Percentiles rank a stretch among this genome's conserved stretches.
Evolutionary conservation across 2,797 vertebrate genomes (phyloP).

Genomic region (Alcedo atthis): DNA sequence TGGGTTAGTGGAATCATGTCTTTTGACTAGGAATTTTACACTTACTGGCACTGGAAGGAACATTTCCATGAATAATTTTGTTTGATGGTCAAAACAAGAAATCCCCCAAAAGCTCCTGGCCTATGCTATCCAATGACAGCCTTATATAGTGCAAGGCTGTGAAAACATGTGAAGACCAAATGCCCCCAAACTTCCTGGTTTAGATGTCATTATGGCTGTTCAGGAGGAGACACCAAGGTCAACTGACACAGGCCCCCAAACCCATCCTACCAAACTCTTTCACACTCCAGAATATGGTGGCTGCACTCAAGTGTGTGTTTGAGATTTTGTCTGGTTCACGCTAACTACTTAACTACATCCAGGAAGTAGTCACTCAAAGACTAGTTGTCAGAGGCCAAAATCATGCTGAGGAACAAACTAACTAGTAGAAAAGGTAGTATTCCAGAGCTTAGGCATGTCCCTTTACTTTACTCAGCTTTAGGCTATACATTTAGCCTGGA

Average conservation of each 20-base stretch:
- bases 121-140: rapidly evolving
- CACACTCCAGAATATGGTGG: neutral
- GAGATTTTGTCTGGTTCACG: neutral
- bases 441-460: neutral
- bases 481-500: neutral
- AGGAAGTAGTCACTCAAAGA: neutral
- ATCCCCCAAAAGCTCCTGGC: neutral
- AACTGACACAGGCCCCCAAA: neutral
- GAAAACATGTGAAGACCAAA: neutral
- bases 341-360: neutral
- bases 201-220: neutral
- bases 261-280: neutral
- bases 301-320: neutral
- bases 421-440: neutral
- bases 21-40: neutral
- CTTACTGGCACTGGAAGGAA: neutral
- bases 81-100: neutral
- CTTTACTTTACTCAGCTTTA: neutral
- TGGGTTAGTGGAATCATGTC: neutral
- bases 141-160: neutral
- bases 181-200: neutral
- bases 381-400: neutral
- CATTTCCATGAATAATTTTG: neutral
- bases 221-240: neutral
- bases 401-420: neutral